Percentiles rank a stretch among this genome's conserved stretches.
Conservation (phyloP, 2,797 vertebrate species). For the Characodon lateralis region DNA sequence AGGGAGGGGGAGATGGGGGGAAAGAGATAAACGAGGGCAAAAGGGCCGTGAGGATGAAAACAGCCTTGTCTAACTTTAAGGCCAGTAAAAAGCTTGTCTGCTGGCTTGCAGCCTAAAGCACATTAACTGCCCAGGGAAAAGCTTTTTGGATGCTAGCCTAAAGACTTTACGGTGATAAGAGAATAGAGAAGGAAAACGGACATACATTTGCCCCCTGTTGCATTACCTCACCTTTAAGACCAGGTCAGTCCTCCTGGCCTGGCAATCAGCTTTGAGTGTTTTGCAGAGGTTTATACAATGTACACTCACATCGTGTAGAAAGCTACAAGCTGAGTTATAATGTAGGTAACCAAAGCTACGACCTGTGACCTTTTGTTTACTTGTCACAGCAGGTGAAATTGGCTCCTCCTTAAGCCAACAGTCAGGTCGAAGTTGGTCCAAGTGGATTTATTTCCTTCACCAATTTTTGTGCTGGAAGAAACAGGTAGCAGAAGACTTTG, state of each 20-base stretch:
- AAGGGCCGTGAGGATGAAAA: conserved; percentile 56
- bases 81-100: conserved; percentile 75
- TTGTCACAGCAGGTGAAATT: conserved; percentile 52
- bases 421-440: background rate
- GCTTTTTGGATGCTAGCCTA: conserved; percentile 78
- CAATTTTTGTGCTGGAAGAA: background rate
- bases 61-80: conserved; percentile 72
- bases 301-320: conserved; percentile 36
- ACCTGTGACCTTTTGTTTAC: conserved; percentile 47
- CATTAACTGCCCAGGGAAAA: conserved; percentile 80
- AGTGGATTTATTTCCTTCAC: background rate
- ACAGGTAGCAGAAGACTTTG: background rate
- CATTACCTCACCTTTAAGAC: conserved; percentile 67
- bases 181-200: conserved; percentile 60
- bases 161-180: conserved; percentile 78
- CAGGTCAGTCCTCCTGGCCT: conserved; percentile 40
- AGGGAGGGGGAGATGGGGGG: conserved; percentile 27
- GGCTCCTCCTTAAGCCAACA: conserved; percentile 26
- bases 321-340: conserved; percentile 46
- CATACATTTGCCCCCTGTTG: conserved; percentile 57
- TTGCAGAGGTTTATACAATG: conserved; percentile 59
- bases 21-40: conserved; percentile 56
- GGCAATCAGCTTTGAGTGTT: conserved; percentile 61
- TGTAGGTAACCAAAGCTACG: conserved; percentile 59
- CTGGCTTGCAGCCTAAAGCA: conserved; percentile 79